Base-by-base conservation (phyloP, 2,888 invertebrate species). In the Limnephilus marmoratus region DNA sequence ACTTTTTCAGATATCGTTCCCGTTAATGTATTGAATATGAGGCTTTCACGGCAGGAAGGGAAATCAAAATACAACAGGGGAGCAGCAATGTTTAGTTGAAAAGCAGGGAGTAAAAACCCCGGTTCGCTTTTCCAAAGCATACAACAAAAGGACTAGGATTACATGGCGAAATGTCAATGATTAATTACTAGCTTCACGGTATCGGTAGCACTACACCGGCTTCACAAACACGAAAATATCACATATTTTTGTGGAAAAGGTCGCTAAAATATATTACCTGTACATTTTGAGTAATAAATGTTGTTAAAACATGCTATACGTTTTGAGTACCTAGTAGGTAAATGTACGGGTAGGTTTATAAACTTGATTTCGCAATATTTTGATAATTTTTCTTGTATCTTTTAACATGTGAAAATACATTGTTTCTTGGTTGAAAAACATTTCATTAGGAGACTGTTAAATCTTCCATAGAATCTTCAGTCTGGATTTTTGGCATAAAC, bases 131-230 rank as follows among this genome's bases (percentile, higher is more conserved):
- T 90, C 81, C 92, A 90, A 88, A 90, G 24, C 88, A 92, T 0
- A 85, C 86, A 81, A 92, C 91, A 92, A 92, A 92, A 87, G 92
- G 85, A 80, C 86, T 18, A 89, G 92, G 87, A 93, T 93, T 93
- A 93, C 93, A 68, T 81, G 87, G 92, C 93, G 91, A 87, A 93
- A 93, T 91, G 92, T 91, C 92, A 92, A 92, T 92, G 93, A 93
- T 93, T 93, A 93, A 93, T 93, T 93, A 93, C 91, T 31, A 81
- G 86, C 53, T 49, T 87, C 49, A 34, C 87, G 68, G 87, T 31
- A 31, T 81, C 9, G 1, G 24, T 29, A n/a, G 49, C 86, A 80
- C 37, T n/a, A 31, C 88, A n/a, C 11, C 13, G 68, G 37, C 68
- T 24, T 81, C 81, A 37, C 37, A 88, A 81, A 89, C 81, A 80